These are phyloP conservation scores for Capreolus pygargus DNA, from an alignment of 2,113 vertebrate species.

Conservation along the genomic window DNA sequence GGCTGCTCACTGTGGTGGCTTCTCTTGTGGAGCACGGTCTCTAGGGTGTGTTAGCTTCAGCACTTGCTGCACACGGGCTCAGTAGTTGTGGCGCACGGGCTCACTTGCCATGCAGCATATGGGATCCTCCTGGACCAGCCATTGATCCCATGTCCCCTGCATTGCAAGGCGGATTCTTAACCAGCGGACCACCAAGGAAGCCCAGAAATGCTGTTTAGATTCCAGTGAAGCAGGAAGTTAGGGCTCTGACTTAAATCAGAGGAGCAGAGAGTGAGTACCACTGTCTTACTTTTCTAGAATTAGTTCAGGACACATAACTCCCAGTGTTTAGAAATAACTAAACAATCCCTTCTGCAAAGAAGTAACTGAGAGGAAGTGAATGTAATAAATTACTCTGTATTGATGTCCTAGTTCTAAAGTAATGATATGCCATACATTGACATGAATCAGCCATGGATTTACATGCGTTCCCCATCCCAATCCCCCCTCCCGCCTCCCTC, in stretches of 20 bases:
- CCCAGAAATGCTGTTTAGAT: neutral
- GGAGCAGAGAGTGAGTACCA: neutral
- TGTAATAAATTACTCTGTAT: neutral
- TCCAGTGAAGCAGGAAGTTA: neutral
- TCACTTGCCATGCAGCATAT: neutral
- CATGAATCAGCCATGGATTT: no score
- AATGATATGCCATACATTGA: no score
- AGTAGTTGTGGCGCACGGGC: neutral
- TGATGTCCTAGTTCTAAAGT: neutral
- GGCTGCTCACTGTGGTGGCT: neutral
- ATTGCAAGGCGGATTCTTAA: neutral
- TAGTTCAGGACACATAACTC: neutral
- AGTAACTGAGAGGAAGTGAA: neutral
- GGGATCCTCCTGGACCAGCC: neutral
- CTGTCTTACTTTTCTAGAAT: neutral
- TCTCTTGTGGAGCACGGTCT: neutral
- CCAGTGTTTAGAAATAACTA: neutral
- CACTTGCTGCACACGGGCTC: neutral
- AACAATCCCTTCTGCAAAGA: neutral
- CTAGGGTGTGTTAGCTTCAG: neutral
- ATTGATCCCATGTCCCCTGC: neutral
- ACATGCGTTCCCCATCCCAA: no score
- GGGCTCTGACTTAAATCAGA: neutral
- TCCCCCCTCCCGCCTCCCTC: no score
- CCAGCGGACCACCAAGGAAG: neutral